These are phyloP conservation scores for Procambarus virginalis DNA, from an alignment of 1,140 invertebrate genomes.

Conservation along the genomic window DNA sequence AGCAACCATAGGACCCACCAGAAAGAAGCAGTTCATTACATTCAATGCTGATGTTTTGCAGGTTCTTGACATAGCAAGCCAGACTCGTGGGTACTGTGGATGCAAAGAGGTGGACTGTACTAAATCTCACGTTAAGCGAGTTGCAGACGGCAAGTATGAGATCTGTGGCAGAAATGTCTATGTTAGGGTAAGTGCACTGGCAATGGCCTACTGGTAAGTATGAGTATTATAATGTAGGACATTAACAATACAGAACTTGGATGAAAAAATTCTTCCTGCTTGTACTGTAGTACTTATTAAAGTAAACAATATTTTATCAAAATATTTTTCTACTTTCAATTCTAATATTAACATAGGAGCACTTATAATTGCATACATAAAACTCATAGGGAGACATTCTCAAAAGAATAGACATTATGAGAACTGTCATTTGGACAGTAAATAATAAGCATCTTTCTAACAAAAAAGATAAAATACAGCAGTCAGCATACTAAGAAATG, in stretches of 20 bases:
- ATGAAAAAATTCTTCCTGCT: not conserved
- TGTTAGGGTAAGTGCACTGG: conserved; percentile 47
- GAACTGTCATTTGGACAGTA: too few species aligned
- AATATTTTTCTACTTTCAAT: not conserved
- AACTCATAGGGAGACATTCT: too few species aligned
- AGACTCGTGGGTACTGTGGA: conserved; percentile 63
- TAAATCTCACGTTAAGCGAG: conserved; percentile 55
- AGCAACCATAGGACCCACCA: too few species aligned
- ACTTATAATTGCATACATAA: too few species aligned
- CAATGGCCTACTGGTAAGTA: not conserved
- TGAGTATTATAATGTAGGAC: not conserved
- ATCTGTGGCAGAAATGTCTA: conserved; percentile 58
- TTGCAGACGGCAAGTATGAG: conserved; percentile 61
- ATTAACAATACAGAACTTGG: not conserved
- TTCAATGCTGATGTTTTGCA: not conserved
- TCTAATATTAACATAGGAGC: too few species aligned
- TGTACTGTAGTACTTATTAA: too few species aligned
- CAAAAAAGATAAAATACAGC: too few species aligned
- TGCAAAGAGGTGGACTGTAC: conserved; percentile 51
- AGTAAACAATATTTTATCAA: not conserved
- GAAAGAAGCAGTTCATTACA: too few species aligned
- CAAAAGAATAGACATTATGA: too few species aligned
- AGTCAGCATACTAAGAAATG: too few species aligned
- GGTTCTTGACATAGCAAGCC: conserved; percentile 66
- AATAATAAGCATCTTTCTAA: too few species aligned